These are phyloP conservation scores for Melanotaenia boesemani DNA, from an alignment of 2,797 vertebrate genomes.

Conservation along the genomic window DNA sequence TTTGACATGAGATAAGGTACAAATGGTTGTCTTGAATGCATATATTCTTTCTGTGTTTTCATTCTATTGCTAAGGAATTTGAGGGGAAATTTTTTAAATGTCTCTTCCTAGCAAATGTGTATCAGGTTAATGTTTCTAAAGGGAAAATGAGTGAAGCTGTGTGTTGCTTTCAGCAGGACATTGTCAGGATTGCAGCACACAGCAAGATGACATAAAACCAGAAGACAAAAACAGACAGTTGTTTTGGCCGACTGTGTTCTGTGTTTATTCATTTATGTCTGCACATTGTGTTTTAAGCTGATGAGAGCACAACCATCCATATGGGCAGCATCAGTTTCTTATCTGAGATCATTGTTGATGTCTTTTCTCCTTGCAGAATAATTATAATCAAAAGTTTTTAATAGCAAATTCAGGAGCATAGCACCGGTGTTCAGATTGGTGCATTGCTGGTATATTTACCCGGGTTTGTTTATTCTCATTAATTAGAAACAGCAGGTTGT, in stretches of 20 bases:
- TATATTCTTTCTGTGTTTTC: neutral
- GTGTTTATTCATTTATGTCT: neutral
- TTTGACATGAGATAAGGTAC: neutral
- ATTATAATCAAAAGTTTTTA: neutral
- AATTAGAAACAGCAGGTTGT: neutral
- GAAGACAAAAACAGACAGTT: neutral
- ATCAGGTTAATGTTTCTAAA: neutral
- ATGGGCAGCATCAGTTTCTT: too few relatives aligned
- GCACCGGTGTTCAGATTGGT: neutral
- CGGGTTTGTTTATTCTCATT: neutral
- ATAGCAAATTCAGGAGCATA: neutral
- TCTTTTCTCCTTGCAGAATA: neutral
- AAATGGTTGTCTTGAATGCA: neutral
- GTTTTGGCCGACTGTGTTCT: neutral
- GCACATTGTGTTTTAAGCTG: neutral
- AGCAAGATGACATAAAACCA: neutral
- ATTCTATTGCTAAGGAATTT: neutral
- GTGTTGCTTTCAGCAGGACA: neutral
- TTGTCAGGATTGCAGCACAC: neutral
- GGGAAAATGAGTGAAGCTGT: neutral
- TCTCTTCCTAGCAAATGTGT: neutral
- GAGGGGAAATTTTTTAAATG: neutral
- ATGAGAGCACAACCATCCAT: neutral
- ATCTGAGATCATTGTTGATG: too few relatives aligned
- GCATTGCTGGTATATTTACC: neutral